These are phyloP conservation scores for Oreotragus oreotragus DNA, from an alignment of 2,113 vertebrate species.

Conservation along the genomic window DNA sequence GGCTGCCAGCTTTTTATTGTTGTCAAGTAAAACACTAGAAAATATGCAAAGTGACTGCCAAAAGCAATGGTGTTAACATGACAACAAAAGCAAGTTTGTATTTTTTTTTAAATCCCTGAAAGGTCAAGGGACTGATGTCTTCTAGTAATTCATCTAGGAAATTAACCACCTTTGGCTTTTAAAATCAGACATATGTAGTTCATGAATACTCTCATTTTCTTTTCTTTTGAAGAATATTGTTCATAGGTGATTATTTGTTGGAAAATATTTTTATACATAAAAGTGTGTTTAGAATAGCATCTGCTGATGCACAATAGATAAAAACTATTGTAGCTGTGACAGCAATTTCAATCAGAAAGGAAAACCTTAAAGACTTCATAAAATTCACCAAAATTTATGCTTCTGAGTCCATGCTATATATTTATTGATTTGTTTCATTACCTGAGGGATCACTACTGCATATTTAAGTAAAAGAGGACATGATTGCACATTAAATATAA, in stretches of 20 bases:
- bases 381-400: slow-evolving; percentile 2
- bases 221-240: not conserved
- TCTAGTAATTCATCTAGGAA: not conserved
- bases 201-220: not conserved
- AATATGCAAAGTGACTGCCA: not conserved
- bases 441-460: not conserved
- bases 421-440: slow-evolving; percentile 42
- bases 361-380: not conserved
- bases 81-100: not conserved
- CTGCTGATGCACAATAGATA: not conserved
- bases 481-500: slow-evolving; percentile 14
- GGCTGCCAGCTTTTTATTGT: not conserved
- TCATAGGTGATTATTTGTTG: not conserved
- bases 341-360: slow-evolving; percentile 37
- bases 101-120: not conserved
- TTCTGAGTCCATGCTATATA: not conserved
- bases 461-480: slow-evolving; percentile 41
- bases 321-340: not conserved
- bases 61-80: not conserved
- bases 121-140: not conserved
- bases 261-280: slow-evolving; percentile 25
- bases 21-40: not conserved
- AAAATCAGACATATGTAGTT: not conserved
- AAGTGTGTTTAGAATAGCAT: not conserved
- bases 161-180: slow-evolving; percentile 3